Evolutionary conservation across 1,140 invertebrate genomes (phyloP).

Genomic region (Homarus americanus): DNA sequence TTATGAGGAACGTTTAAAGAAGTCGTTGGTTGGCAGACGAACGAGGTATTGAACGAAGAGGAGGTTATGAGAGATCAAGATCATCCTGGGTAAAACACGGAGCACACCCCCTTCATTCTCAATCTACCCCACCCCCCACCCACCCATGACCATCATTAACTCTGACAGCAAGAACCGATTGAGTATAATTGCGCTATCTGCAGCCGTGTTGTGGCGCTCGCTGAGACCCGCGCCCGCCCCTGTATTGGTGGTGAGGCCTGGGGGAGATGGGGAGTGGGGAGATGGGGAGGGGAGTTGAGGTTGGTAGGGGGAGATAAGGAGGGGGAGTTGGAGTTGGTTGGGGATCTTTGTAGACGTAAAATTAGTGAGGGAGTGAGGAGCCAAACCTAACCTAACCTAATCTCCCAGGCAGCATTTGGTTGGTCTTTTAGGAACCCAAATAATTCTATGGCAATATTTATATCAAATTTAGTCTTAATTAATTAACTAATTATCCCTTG

Average conservation of each 20-base stretch:
- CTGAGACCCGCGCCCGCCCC: background rate
- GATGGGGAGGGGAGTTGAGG: background rate
- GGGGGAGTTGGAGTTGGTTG: background rate
- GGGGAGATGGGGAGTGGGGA: background rate
- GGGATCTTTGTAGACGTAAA: no score
- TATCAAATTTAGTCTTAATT: no score
- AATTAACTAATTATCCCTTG: no score
- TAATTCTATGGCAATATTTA: no score
- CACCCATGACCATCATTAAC: conserved; percentile 14
- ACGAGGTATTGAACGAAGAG: no score
- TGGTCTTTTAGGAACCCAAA: no score
- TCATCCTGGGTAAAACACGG: background rate
- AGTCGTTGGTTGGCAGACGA: no score
- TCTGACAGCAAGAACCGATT: conserved; percentile 31
- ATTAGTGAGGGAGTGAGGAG: no score
- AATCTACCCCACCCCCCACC: background rate
- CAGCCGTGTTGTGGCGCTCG: background rate
- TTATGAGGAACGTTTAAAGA: no score
- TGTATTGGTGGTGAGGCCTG: background rate
- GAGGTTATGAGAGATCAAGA: background rate
- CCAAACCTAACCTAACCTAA: no score
- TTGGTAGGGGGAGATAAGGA: background rate
- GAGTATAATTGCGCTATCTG: conserved; percentile 31
- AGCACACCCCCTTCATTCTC: no score
- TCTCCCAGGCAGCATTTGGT: no score